Percentiles rank a stretch among this genome's conserved stretches.
These are phyloP conservation scores for Paramormyrops kingsleyae DNA, from an alignment of 2,113 vertebrate species.

Conservation along the genomic window DNA sequence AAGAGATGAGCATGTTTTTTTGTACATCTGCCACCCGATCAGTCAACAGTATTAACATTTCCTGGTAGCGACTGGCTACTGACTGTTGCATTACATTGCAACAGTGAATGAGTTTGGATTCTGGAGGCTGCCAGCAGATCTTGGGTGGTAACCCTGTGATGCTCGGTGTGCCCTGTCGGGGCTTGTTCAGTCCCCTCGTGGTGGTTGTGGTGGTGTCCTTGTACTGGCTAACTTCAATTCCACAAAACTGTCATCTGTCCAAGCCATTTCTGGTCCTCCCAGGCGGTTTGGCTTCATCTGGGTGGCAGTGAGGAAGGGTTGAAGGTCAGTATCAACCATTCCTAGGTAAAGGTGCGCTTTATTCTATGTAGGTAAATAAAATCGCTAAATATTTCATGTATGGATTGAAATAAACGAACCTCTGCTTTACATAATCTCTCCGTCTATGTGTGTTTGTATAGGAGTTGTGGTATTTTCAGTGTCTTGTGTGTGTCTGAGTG, in stretches of 20 bases:
- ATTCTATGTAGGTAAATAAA: conserved; percentile 1
- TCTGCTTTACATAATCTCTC: conserved; percentile 7
- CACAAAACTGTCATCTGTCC: not conserved
- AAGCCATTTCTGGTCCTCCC: not conserved
- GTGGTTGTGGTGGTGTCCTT: not conserved
- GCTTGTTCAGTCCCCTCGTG: not conserved
- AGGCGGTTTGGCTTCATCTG: not conserved
- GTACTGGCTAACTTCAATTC: not conserved
- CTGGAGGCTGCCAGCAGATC: not conserved
- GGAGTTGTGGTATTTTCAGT: not conserved
- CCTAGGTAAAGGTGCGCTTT: not conserved
- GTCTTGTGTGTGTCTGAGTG: not conserved
- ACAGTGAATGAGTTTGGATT: not conserved
- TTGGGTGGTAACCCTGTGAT: not conserved
- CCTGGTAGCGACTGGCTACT: not conserved
- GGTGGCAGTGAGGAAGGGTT: not conserved
- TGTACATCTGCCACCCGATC: not conserved
- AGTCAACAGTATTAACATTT: not conserved
- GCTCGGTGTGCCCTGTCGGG: not conserved
- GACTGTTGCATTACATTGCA: not conserved
- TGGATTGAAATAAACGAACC: conserved; percentile 3
- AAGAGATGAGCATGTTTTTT: not conserved
- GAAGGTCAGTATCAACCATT: not conserved
- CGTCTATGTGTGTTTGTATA: not conserved
- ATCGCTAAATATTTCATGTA: conserved; percentile 9